Evolutionary conservation across 1,140 invertebrate species (phyloP).

Genomic region (Tetramorium simillimum): DNA sequence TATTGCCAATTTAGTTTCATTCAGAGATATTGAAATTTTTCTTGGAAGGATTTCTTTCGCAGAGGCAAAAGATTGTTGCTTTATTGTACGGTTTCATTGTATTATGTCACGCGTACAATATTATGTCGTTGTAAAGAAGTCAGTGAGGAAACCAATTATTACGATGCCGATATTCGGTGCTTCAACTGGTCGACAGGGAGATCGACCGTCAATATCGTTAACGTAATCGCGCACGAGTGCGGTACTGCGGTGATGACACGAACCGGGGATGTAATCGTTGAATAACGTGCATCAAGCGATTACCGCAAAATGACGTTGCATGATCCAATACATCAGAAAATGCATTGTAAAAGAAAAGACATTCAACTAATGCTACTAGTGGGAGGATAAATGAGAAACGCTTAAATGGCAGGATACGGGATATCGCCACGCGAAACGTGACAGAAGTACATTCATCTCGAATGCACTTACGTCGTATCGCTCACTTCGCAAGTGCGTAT

Average conservation of each 20-base stretch:
- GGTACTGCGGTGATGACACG: neutral
- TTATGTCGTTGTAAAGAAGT: neutral
- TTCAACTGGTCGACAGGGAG: neutral
- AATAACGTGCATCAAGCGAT: neutral
- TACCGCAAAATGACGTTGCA: neutral
- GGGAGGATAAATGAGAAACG: neutral
- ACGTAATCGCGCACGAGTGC: neutral
- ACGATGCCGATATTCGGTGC: neutral
- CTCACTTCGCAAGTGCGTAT: neutral
- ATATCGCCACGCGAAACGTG: constrained; percentile 14
- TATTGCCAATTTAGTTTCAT: neutral
- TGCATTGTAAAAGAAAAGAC: neutral
- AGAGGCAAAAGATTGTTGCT: neutral
- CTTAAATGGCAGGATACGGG: neutral
- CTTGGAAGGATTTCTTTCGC: neutral
- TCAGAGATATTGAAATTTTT: constrained; percentile 15
- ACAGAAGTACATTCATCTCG: neutral
- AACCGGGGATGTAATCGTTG: neutral
- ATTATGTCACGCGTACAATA: neutral
- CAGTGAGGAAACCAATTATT: neutral
- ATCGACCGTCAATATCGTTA: neutral
- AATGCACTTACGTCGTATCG: neutral
- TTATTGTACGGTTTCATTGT: neutral
- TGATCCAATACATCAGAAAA: constrained; percentile 35
- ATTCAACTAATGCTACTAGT: neutral